Evolutionary conservation across 30 jellyfish, hydroid and myxozoan genomes (phyloP).

Genomic region (Aurelia coerulea): DNA sequence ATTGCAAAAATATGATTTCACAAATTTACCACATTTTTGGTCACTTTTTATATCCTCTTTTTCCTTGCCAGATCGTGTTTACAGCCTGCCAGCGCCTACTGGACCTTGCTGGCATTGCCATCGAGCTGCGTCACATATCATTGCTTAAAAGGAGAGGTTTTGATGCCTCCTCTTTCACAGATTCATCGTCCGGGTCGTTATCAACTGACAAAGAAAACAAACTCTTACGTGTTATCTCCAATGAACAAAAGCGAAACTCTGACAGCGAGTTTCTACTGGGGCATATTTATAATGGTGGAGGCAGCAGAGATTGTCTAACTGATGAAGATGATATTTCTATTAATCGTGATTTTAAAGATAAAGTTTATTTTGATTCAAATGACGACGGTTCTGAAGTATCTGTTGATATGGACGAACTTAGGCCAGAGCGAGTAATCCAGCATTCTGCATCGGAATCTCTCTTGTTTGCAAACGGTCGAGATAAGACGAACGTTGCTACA

Average conservation of each 20-base stretch:
- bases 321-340: background rate
- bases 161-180: background rate
- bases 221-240: background rate
- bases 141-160: constrained; percentile 42
- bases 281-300: background rate
- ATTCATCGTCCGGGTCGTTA: background rate
- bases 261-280: constrained; percentile 49
- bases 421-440: constrained; percentile 41
- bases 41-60: too few relatives aligned
- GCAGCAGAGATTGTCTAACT: background rate
- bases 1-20: too few relatives aligned
- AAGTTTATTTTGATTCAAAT: constrained; percentile 9
- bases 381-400: constrained; percentile 28
- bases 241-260: constrained; percentile 12
- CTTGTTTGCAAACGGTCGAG: background rate
- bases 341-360: background rate
- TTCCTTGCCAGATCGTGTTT: constrained; percentile 67
- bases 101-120: constrained; percentile 65
- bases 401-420: constrained; percentile 52
- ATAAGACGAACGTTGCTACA: too few relatives aligned
- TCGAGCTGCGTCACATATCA: constrained; percentile 49
- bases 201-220: background rate
- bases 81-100: constrained; percentile 79
- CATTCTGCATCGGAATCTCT: constrained; percentile 65
- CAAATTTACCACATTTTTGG: too few relatives aligned